Evolutionary conservation across 2,113 vertebrate species (phyloP), one percentile per base, ranked within the genome.

Genomic region (Heterotilapia buettikoferi): DNA sequence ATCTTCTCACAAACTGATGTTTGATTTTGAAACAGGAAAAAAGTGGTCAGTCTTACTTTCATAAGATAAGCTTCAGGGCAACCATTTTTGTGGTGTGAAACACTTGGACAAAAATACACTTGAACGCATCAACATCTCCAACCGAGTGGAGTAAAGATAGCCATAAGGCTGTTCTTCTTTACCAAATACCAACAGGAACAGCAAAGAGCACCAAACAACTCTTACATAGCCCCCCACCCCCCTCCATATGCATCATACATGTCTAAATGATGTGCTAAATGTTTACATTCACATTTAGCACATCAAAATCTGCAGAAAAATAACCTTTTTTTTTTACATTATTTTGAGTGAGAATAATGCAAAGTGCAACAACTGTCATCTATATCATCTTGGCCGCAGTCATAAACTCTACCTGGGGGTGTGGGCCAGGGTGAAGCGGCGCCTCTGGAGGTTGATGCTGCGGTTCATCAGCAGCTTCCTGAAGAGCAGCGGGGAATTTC

Each of bases 401-500:
- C 50, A 18, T 3, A 24, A 66, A 83, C 84, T 86, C 56, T 95
- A 94, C 94, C 92, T 95, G 93, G 97, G 97, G 6, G 97, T 97
- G 93, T 99, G 97, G 24, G 98, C 98, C 96, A 99, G 95, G 0
- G 98, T 99, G 96, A 99, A 99, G 61, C 98, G 97, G 31, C 98
- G 97, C 83, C 98, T 95, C 96, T 98, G 98, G 82, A 97, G 96
- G 81, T 97, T 96, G 93, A 97, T 97, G 94, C 97, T 97, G 84
- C 97, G 97, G 91, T 96, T 98, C 96, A 97, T 95, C 94, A 97
- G 91, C 86, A 98, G 95, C 94, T 97, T 98, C 85, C 97, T 94
- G 96, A 98, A 97, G 93, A 98, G 96, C 86, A 97, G 83, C 0
- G 98, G 98, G 24, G 98, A 98, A 86, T 95, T 96, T 53, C 93